A percentile compares a stretch with the other conserved stretches of the same genome.
phyloP scores from a whole-genome alignment of 1,140 invertebrate genomes.

The Anastrepha ludens region DNA sequence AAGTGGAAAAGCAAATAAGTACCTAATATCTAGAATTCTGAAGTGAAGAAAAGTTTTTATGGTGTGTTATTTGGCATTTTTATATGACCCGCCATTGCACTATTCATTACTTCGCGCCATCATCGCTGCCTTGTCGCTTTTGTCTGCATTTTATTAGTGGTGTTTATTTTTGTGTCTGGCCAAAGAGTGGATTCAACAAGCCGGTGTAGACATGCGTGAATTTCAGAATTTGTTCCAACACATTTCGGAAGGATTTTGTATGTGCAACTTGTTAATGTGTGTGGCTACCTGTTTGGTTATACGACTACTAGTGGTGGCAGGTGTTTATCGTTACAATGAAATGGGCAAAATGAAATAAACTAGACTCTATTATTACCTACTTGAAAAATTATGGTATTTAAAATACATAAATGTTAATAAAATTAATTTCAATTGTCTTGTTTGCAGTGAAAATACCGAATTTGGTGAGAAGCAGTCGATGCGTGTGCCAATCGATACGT shows the following conservation, averaged over 20 bases:
- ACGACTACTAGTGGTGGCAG: neutral
- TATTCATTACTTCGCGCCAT: neutral
- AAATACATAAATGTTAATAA: too few species aligned
- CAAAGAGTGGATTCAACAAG: conserved; percentile 17
- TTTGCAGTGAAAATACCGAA: too few species aligned
- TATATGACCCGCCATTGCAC: conserved; percentile 17
- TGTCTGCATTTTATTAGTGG: conserved; percentile 12
- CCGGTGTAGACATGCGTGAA: neutral
- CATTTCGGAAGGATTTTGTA: neutral
- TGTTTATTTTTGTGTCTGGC: neutral
- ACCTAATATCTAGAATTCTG: neutral
- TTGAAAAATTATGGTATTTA: too few species aligned
- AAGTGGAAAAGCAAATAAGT: conserved; percentile 44
- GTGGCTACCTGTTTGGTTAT: neutral
- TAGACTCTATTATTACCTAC: too few species aligned
- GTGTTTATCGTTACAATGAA: neutral
- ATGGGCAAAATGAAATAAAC: neutral
- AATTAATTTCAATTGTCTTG: too few species aligned
- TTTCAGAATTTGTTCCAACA: neutral
- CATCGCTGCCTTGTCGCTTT: neutral
- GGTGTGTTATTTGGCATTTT: neutral
- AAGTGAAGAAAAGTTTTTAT: neutral
- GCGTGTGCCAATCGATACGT: too few species aligned
- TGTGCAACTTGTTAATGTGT: neutral
- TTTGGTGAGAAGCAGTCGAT: too few species aligned